These are phyloP conservation scores for Diogma glabrata DNA, from an alignment of 2,888 invertebrate species.

Conservation along the genomic window DNA sequence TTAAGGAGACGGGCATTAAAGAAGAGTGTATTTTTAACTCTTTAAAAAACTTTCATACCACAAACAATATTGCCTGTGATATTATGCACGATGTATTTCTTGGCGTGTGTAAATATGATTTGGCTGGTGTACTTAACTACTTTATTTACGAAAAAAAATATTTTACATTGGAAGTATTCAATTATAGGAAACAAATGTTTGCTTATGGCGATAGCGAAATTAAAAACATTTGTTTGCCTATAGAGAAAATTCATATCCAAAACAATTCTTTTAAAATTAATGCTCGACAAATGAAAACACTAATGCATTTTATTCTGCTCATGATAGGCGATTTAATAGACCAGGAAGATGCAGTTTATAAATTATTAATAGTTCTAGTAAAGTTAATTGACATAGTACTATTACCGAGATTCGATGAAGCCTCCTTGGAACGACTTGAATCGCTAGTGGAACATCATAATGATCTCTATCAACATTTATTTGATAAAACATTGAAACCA, in stretches of 20 bases:
- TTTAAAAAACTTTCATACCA: background rate
- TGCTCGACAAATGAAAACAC: conserved; percentile 15
- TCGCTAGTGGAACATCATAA: conserved; percentile 14
- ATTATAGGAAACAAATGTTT: background rate
- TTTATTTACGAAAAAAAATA: background rate
- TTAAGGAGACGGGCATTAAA: background rate
- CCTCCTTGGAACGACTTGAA: conserved; percentile 11
- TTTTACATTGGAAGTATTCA: background rate
- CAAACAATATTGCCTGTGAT: conserved; percentile 1
- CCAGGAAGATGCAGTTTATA: conserved; percentile 6
- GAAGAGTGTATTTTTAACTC: conserved; percentile 2
- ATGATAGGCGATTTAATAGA: conserved; percentile 15
- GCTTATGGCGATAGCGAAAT: background rate
- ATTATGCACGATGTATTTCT: background rate
- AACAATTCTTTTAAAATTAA: too few species aligned
- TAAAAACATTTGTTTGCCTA: background rate
- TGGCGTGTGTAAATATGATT: background rate
- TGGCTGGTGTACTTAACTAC: background rate
- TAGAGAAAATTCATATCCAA: too few species aligned
- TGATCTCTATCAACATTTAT: background rate
- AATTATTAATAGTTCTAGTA: conserved; percentile 7
- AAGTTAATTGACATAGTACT: conserved; percentile 15
- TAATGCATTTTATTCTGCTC: conserved; percentile 13
- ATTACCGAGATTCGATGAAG: conserved; percentile 12
- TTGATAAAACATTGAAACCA: conserved; percentile 14